Evolutionary conservation across 2,113 vertebrate genomes (phyloP).

Genomic region (Myrmecobius fasciatus): DNA sequence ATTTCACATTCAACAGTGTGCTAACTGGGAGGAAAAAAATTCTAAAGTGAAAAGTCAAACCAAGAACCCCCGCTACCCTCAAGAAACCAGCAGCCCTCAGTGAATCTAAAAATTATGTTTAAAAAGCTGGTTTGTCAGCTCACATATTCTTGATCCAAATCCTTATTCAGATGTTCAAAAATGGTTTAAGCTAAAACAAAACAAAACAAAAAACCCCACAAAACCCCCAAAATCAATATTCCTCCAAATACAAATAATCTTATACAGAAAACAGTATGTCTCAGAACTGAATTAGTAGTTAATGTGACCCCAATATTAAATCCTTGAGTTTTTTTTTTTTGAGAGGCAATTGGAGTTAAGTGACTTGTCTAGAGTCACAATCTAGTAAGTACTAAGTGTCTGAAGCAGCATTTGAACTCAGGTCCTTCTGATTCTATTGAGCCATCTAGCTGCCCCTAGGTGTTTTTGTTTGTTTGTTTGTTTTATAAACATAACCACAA

Average conservation of each 20-base stretch:
- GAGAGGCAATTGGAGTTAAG: too few species aligned
- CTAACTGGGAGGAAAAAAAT: slow-evolving; percentile 84
- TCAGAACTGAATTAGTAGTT: slow-evolving; percentile 42
- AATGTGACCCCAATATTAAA: slow-evolving; percentile 18
- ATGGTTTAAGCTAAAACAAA: slow-evolving; percentile 42
- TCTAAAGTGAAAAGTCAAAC: slow-evolving; percentile 62
- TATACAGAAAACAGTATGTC: slow-evolving; percentile 42
- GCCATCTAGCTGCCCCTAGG: too few species aligned
- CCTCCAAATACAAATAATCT: background rate
- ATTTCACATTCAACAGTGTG: slow-evolving; percentile 89
- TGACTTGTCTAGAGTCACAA: too few species aligned
- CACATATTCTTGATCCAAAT: slow-evolving; percentile 40
- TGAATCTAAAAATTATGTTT: slow-evolving; percentile 38
- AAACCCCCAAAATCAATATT: too few species aligned
- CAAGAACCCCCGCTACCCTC: background rate
- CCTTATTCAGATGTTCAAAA: slow-evolving; percentile 40
- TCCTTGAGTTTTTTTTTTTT: background rate
- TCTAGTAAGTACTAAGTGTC: too few species aligned
- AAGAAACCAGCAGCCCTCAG: slow-evolving; percentile 18
- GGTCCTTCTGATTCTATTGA: too few species aligned
- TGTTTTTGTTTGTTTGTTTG: too few species aligned
- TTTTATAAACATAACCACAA: slow-evolving; percentile 11
- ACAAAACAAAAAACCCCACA: background rate
- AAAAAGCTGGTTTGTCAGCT: slow-evolving; percentile 43
- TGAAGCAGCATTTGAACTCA: too few species aligned